These are phyloP conservation scores for Mustelus asterias DNA, from an alignment of 2,113 vertebrate genomes.

Conservation along the genomic window DNA sequence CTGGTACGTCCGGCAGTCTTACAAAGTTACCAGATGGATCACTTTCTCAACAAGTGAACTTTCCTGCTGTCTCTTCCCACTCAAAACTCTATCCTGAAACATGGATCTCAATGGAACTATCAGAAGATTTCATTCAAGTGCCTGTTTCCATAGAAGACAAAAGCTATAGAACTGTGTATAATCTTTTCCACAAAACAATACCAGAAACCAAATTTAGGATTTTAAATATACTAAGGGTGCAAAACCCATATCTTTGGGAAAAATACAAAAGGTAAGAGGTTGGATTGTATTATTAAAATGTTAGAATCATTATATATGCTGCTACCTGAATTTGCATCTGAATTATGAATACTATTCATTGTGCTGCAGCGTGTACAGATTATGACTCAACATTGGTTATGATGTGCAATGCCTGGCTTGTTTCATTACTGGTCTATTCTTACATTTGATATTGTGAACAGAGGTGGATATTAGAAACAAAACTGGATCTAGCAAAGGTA, in stretches of 20 bases:
- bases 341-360: background rate
- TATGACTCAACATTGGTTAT: background rate
- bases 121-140: slow-evolving; percentile 96
- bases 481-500: background rate
- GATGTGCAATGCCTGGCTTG: background rate
- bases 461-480: background rate
- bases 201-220: slow-evolving; percentile 95
- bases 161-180: slow-evolving; percentile 94
- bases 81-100: slow-evolving; percentile 90
- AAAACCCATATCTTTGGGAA: slow-evolving; percentile 98
- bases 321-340: background rate
- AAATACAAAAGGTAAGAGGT: slow-evolving; percentile 90
- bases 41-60: slow-evolving; percentile 54
- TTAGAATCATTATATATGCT: background rate
- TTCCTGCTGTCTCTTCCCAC: slow-evolving; percentile 63
- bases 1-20: slow-evolving; percentile 59
- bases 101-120: slow-evolving; percentile 84
- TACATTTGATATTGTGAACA: background rate
- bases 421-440: background rate
- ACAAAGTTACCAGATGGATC: slow-evolving; percentile 50
- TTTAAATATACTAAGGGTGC: slow-evolving; percentile 87
- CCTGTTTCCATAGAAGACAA: slow-evolving; percentile 89
- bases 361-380: background rate
- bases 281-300: background rate
- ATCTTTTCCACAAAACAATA: slow-evolving; percentile 98